Evolutionary conservation across 2,797 vertebrate species (phyloP), one percentile per base, ranked within the genome.

Genomic region (Melanotaenia maccullochi): DNA sequence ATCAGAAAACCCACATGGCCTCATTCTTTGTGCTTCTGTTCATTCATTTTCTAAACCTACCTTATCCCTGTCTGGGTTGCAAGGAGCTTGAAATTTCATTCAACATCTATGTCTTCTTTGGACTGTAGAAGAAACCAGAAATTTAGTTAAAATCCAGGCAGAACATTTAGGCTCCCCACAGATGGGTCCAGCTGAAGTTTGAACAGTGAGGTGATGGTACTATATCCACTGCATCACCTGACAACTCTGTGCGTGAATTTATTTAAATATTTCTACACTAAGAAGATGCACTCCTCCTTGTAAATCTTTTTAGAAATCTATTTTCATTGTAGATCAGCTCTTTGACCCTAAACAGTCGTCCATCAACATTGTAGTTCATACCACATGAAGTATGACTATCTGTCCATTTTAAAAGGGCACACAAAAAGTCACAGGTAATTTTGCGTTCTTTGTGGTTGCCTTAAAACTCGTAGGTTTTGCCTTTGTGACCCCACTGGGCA

Each of bases 401-500:
- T 28, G 20, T 65, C 11, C 5, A 2, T 18, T 54, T 59, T 11
- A 25, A 36, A 65, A 62, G 18, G 38, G 35, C 64, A 72, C 61
- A 60, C 12, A n/a, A 24, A 55, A 64, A 64, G 56, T 51, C 30
- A 9, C 20, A 33, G 7, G 60, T 40, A 24, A 56, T 28, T 2
- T 3, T 22, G n/a, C 8, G 33, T 20, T 52, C 42, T 61, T 35
- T 36, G 60, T 5, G 32, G 68, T 40, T 8, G 13, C 42, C 51
- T 35, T 35, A 9, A 35, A 40, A 44, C 38, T 40, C 13, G 3
- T 56, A 66, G 60, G 38, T 7, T 65, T 54, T 42, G 20, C 28
- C 28, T 47, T 12, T 28, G 62, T 33, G 60, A 72, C 73, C 55
- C 58, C 35, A 44, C 71, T 56, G 69, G 36, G 47, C 25, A 60